Conservation (phyloP, 1,140 invertebrate genomes). For the Diplogasteroides magnus region DNA sequence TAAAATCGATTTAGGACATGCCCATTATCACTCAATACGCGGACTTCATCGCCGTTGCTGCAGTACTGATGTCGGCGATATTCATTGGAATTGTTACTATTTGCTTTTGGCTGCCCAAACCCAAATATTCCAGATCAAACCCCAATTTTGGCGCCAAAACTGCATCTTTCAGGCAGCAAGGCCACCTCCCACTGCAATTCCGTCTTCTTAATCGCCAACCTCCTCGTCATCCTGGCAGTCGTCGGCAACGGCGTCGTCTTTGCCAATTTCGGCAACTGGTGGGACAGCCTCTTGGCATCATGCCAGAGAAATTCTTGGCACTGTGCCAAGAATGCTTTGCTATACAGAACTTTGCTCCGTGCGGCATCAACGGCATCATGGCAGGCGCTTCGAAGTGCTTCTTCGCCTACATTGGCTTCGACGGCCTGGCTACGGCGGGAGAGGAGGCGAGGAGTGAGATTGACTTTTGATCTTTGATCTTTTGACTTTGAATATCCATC, state of each 20-base stretch:
- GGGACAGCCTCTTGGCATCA: no score
- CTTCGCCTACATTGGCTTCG: slow-evolving; percentile 83
- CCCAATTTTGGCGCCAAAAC: no score
- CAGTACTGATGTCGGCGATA: slow-evolving; percentile 46
- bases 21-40: slow-evolving; percentile 57
- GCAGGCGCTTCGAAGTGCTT: slow-evolving; percentile 82
- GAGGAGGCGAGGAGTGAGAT: slow-evolving; percentile 35
- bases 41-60: slow-evolving; percentile 45
- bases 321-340: not conserved
- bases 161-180: slow-evolving; percentile 70
- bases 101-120: not conserved
- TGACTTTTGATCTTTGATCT: not conserved
- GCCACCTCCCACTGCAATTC: not conserved
- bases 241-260: slow-evolving; percentile 71
- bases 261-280: slow-evolving; percentile 56
- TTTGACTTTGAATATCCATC: slow-evolving; percentile 62
- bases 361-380: slow-evolving; percentile 68
- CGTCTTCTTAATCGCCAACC: slow-evolving; percentile 68
- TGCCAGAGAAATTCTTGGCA: no score
- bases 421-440: slow-evolving; percentile 75
- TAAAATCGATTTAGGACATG: slow-evolving; percentile 65
- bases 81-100: slow-evolving; percentile 58
- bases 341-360: slow-evolving; percentile 67
- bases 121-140: not conserved
- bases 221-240: slow-evolving; percentile 67